phyloP scores from a whole-genome alignment of 2,113 vertebrate genomes.

The Clinocottus analis region DNA sequence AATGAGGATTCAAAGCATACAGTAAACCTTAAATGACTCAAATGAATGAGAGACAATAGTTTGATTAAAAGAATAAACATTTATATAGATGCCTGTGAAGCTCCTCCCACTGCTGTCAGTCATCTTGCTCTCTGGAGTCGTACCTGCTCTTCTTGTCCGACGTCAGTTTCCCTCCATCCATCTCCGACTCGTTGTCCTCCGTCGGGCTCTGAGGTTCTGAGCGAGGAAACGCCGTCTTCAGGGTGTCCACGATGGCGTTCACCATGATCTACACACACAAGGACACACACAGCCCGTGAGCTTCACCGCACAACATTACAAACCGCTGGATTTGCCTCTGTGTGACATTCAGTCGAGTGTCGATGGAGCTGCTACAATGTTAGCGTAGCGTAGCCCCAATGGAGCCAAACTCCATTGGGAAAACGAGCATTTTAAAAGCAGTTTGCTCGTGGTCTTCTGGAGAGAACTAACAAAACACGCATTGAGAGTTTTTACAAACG shows the following conservation, averaged over 20 bases:
- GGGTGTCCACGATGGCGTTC: constrained; percentile 95
- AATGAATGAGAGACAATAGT: too few relatives aligned
- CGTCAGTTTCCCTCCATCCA: constrained; percentile 84
- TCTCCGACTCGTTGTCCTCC: constrained; percentile 89
- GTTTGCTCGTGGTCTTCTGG: too few relatives aligned
- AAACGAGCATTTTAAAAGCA: too few relatives aligned
- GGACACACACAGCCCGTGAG: neutral
- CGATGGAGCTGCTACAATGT: neutral
- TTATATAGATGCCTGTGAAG: too few relatives aligned
- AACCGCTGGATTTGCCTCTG: neutral
- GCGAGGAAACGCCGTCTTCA: constrained; percentile 96
- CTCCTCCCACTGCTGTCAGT: too few relatives aligned
- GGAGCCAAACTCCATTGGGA: neutral
- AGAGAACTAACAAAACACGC: too few relatives aligned
- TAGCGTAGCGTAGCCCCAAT: neutral
- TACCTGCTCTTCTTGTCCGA: constrained; percentile 91
- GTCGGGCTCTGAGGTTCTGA: constrained; percentile 96
- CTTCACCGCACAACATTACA: neutral
- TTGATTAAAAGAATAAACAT: too few relatives aligned
- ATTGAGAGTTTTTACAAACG: too few relatives aligned
- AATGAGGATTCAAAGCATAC: too few relatives aligned
- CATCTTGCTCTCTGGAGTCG: neutral
- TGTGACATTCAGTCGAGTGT: too few relatives aligned
- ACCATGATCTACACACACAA: constrained; percentile 88
- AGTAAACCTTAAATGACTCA: too few relatives aligned